Evolutionary conservation across 1,140 invertebrate species (phyloP).

Genomic region (Oscheius sp.): DNA sequence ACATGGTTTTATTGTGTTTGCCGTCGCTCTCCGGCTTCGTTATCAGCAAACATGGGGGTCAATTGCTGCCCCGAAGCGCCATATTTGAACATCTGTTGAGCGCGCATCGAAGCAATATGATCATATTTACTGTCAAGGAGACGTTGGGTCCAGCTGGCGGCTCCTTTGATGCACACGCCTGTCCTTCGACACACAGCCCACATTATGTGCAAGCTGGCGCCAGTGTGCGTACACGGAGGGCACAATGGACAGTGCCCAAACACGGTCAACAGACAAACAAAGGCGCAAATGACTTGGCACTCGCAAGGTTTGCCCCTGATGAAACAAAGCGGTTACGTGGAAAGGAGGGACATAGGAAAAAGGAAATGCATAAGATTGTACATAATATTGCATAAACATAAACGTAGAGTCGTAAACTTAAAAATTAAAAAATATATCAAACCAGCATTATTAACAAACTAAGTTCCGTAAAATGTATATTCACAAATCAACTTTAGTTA

Average conservation of each 20-base stretch:
- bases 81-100: conserved; percentile 7
- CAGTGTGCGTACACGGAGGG: neutral
- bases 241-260: neutral
- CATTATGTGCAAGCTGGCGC: conserved; percentile 5
- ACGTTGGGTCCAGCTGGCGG: neutral
- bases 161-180: neutral
- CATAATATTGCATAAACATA: too few relatives aligned
- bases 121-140: conserved; percentile 8
- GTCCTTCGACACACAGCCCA: neutral
- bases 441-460: too few relatives aligned
- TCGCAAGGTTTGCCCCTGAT: neutral
- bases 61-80: neutral
- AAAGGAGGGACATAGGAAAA: too few relatives aligned
- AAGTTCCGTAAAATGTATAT: too few relatives aligned
- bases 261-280: neutral
- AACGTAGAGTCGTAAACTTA: too few relatives aligned
- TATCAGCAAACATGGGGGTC: conserved; percentile 4
- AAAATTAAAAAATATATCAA: too few relatives aligned
- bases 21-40: neutral
- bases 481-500: too few relatives aligned
- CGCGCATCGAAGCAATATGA: neutral
- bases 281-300: neutral
- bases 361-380: too few relatives aligned
- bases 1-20: neutral
- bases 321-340: neutral